Evolutionary conservation across 2,113 vertebrate species (phyloP), one percentile per base, ranked within the genome.

Genomic region (Garra rufa): DNA sequence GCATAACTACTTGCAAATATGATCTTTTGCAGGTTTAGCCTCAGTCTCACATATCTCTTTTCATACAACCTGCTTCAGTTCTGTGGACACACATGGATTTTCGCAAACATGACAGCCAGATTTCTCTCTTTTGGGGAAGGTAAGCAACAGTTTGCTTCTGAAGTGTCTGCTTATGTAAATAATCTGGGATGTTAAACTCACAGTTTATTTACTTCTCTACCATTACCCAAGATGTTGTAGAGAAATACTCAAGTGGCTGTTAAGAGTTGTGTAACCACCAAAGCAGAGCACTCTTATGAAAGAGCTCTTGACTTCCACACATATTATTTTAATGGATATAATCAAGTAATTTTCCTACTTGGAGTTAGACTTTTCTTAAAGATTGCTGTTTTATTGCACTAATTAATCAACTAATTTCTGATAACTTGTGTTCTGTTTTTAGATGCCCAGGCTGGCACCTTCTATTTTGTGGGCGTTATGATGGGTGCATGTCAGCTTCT

Each of bases 71-170:
- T 99, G 88, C 88, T 97, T 61, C 97, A 99, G 89, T 99, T 99
- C 93, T 98, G 97, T 30, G 97, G 97, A 75, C 97, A 98, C 91
- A 97, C 97, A 1, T 99, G 97, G 98, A 97, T 98, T 88, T 95
- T 98, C 91, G 92, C 97, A 1, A 99, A 99, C 77, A 98, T 96
- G 94, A 94, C 94, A 26, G 96, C 94, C 91, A 94, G 97, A 88
- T 95, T 97, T 88, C 89, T 99, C 85, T 96, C 94, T 9, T 99
- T 99, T 93, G 98, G 97, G 26, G 89, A 92, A 95, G 97, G 97
- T 99, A 94, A 92, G 91, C 3, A 26, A 11, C 15, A 28, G 41
- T n/a, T 63, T 2, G 38, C 38, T 43, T 43, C 13, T 71, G 5
- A 43, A 71, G 13, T 24, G 26, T 57, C n/a, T 46, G n/a, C 17